Percentiles rank a stretch among this genome's conserved stretches.
Conservation (phyloP, 2,113 vertebrate species). For the Rhineura floridana region DNA sequence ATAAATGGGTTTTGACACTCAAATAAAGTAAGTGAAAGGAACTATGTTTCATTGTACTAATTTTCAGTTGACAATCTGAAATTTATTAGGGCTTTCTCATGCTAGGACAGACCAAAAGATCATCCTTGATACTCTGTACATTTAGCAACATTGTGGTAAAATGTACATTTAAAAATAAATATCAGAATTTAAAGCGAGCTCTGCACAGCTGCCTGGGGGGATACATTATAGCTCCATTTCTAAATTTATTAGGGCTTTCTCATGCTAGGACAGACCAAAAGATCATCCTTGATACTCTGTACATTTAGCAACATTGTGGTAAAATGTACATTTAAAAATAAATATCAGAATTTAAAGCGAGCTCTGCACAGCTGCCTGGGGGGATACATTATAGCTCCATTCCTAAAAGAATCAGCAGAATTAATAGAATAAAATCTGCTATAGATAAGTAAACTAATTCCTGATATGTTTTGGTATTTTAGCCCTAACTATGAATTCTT, state of each 20-base stretch:
- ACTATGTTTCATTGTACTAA: neutral
- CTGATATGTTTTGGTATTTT: neutral
- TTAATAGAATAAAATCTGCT: neutral
- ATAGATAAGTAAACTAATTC: neutral
- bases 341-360: neutral
- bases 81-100: neutral
- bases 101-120: neutral
- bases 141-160: neutral
- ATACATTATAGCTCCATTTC: no score
- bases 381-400: neutral
- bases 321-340: conserved; percentile 1
- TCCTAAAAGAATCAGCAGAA: neutral
- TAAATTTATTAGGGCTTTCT: neutral
- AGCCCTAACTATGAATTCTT: neutral
- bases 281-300: neutral
- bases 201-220: neutral
- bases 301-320: neutral
- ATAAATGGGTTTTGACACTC: neutral
- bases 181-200: neutral
- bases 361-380: neutral
- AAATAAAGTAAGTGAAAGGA: neutral
- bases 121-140: neutral
- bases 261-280: neutral
- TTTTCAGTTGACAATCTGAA: neutral
- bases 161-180: conserved; percentile 3